These are phyloP conservation scores for Hafferia zeledoni DNA, from an alignment of 2,797 vertebrate genomes.

Conservation along the genomic window DNA sequence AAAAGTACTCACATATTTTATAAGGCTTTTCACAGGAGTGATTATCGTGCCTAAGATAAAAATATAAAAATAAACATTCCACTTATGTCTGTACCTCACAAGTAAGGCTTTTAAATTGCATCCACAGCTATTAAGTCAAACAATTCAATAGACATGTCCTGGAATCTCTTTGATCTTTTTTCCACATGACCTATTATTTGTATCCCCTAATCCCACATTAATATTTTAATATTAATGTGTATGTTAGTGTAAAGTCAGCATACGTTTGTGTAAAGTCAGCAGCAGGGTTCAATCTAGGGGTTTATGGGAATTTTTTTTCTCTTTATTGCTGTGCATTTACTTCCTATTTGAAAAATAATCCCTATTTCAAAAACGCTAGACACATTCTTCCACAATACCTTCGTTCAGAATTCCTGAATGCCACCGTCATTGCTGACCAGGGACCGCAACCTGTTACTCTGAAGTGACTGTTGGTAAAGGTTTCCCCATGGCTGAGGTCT, in stretches of 20 bases:
- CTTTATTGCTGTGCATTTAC: background rate
- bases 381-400: background rate
- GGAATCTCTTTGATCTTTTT: slow-evolving; percentile 49
- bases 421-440: background rate
- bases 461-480: background rate
- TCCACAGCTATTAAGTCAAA: background rate
- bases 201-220: slow-evolving; percentile 46
- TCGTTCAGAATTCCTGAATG: background rate
- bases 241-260: slow-evolving; percentile 33
- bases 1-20: background rate
- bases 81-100: background rate
- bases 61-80: background rate
- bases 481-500: background rate
- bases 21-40: background rate
- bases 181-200: slow-evolving; percentile 17
- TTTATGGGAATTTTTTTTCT: slow-evolving; percentile 6
- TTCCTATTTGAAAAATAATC: slow-evolving; percentile 26
- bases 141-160: background rate
- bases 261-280: slow-evolving; percentile 31
- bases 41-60: background rate
- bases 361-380: background rate
- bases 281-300: background rate
- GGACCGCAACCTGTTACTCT: background rate
- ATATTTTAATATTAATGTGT: slow-evolving; percentile 62
- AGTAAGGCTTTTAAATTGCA: background rate